Base-by-base conservation (phyloP, 2,113 vertebrate genomes). In the Smithornis capensis region DNA sequence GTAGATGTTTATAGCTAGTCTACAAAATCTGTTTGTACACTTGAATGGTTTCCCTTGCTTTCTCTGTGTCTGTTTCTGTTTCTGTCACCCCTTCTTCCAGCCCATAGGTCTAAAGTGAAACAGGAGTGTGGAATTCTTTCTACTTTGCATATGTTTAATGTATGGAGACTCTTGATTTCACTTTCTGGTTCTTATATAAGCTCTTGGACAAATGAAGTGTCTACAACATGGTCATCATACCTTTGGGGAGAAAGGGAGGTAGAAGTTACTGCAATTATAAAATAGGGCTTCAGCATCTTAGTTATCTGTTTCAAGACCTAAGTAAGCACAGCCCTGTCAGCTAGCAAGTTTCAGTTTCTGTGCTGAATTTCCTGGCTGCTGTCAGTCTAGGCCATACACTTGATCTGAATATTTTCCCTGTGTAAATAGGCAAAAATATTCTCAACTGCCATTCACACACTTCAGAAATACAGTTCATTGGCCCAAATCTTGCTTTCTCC, bases 341-440 rank as follows among this genome's bases (percentile, higher is more conserved):
- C 63, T 73, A 21, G 22, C 44, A 59, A 38, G 73, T 89, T 95
- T 78, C 77, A 49, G 1, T 81, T 93, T 86, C 75, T 57, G 42
- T 4, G 10, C 79, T 86, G 47, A 74, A 73, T 83, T 92, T 92
- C 31, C 70, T 92, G 89, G 63, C 31, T 94, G 74, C 79, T 94
- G 91, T 96, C 95, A 96, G 83, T 96, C 95, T 71, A 74, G 83
- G 55, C 65, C 68, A 57, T 53, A 31, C n/a, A 45, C 67, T 81
- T 81, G 52, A 95, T 69, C 31, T 86, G 89, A 92, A 53, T 88
- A 57, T 79, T 76, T 91, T 59, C 31, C 50, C 47, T n/a, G 5
- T 78, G 15, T 94, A 94, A 95, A 70, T 17, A 95, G 82, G 74
- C 62, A 82, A 93, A 95, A 88, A 95, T 94, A 94, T 94, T 96